These are phyloP conservation scores for Lamellibrachia satsuma DNA, from an alignment of 2,888 invertebrate genomes.

Conservation along the genomic window DNA sequence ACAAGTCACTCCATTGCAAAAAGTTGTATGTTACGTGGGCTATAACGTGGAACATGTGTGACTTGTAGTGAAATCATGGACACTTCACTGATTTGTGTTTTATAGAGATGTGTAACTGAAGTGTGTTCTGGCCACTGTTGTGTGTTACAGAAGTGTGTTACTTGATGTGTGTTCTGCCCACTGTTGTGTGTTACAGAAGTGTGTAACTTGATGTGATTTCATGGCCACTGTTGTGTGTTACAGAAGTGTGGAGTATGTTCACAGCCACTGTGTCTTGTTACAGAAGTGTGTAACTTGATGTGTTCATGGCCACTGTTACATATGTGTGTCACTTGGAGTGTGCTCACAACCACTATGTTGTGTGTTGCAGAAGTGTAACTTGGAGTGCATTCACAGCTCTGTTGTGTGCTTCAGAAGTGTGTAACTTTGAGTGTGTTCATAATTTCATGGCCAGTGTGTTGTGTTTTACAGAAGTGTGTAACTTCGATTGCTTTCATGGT, in stretches of 20 bases:
- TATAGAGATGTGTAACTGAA: slow-evolving; percentile 78
- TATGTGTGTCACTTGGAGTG: background rate
- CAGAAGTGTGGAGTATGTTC: too few species aligned
- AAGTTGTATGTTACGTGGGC: background rate
- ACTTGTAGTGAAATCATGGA: background rate
- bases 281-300: background rate
- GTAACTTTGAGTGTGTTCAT: slow-evolving; percentile 91
- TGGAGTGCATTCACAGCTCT: slow-evolving; percentile 89
- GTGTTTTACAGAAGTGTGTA: slow-evolving; percentile 80
- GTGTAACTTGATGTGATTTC: slow-evolving; percentile 94
- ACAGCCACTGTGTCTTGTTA: too few species aligned
- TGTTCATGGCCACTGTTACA: background rate
- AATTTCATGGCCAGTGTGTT: background rate
- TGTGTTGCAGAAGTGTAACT: slow-evolving; percentile 67
- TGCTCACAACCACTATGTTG: background rate
- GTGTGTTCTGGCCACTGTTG: background rate
- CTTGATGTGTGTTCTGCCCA: slow-evolving; percentile 93
- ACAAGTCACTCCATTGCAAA: too few species aligned
- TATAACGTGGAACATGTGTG: too few species aligned
- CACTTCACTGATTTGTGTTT: background rate
- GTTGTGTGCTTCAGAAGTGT: slow-evolving; percentile 75
- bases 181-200: slow-evolving; percentile 95
- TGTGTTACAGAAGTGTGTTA: slow-evolving; percentile 82
- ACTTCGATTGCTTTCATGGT: slow-evolving; percentile 92
- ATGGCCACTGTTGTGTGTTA: slow-evolving; percentile 70